These are phyloP conservation scores for Rhagoletis zephyria DNA, from an alignment of 1,140 invertebrate species.

Conservation along the genomic window DNA sequence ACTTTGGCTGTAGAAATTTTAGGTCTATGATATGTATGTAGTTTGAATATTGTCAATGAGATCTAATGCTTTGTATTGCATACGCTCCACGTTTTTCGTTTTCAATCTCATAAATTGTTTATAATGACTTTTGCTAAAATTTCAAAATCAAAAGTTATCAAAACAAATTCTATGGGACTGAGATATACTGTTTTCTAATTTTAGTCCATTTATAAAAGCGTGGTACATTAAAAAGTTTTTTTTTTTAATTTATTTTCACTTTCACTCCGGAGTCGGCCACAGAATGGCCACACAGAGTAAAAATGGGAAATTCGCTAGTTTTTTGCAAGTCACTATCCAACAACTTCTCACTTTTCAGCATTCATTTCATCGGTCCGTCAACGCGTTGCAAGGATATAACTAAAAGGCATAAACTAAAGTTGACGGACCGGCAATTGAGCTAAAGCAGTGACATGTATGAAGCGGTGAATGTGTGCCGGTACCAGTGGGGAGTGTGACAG, in stretches of 20 bases:
- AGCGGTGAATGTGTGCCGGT: background rate
- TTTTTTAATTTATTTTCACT: constrained; percentile 15
- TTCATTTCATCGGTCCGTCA: constrained; percentile 30
- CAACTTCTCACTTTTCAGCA: constrained; percentile 38
- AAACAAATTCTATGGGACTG: too few relatives aligned
- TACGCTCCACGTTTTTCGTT: too few relatives aligned
- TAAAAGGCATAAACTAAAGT: background rate
- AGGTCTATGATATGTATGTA: too few relatives aligned
- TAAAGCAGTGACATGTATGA: background rate
- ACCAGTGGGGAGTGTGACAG: background rate
- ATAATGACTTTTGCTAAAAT: too few relatives aligned
- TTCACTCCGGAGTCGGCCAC: constrained; percentile 17
- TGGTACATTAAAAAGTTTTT: too few relatives aligned
- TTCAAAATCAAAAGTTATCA: too few relatives aligned
- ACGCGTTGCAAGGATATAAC: background rate
- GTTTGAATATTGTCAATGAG: too few relatives aligned
- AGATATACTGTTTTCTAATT: too few relatives aligned
- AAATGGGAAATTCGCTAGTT: constrained; percentile 35
- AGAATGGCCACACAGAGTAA: constrained; percentile 19
- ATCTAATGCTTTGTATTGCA: too few relatives aligned
- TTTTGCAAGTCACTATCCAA: constrained; percentile 22
- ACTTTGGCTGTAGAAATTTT: too few relatives aligned
- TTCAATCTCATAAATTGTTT: too few relatives aligned
- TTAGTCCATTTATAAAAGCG: too few relatives aligned
- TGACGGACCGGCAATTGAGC: background rate